phyloP scores from a whole-genome alignment of 2,888 invertebrate genomes.

The Ectemnius cavifrons region DNA sequence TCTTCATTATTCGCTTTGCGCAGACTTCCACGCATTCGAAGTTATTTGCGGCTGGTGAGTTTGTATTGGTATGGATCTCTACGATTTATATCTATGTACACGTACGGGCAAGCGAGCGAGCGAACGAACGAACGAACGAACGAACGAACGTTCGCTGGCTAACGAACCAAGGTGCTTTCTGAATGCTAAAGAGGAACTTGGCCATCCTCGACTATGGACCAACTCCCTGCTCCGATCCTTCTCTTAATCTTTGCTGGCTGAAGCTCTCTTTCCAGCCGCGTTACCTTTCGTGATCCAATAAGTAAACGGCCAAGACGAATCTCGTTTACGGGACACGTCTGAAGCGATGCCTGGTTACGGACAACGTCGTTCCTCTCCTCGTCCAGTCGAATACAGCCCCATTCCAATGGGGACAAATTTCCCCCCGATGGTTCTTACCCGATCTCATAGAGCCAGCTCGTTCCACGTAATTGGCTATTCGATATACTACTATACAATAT shows the following conservation, averaged over 20 bases:
- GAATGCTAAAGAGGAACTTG: constrained; percentile 67
- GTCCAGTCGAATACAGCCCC: constrained; percentile 28
- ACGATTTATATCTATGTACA: constrained; percentile 6
- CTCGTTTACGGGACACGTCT: constrained; percentile 61
- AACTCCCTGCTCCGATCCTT: constrained; percentile 16
- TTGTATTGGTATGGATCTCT: background rate
- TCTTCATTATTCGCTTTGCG: background rate
- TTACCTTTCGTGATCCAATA: constrained; percentile 56
- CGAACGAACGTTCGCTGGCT: constrained; percentile 62
- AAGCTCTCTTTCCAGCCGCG: constrained; percentile 47
- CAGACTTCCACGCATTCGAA: no score
- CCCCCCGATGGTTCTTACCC: background rate
- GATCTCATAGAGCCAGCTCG: background rate
- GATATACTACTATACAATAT: no score
- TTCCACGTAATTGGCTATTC: background rate
- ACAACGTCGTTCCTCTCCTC: constrained; percentile 29
- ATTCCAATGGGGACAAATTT: constrained; percentile 29
- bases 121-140: no score
- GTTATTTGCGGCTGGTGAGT: background rate
- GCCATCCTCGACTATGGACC: constrained; percentile 53
- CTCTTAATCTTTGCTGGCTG: constrained; percentile 61
- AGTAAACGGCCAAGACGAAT: constrained; percentile 49
- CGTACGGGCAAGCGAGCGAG: background rate
- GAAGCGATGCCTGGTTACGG: constrained; percentile 19
- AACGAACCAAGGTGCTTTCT: constrained; percentile 70